phyloP scores from a whole-genome alignment of 2,113 vertebrate species.

The Ptilonorhynchus violaceus region DNA sequence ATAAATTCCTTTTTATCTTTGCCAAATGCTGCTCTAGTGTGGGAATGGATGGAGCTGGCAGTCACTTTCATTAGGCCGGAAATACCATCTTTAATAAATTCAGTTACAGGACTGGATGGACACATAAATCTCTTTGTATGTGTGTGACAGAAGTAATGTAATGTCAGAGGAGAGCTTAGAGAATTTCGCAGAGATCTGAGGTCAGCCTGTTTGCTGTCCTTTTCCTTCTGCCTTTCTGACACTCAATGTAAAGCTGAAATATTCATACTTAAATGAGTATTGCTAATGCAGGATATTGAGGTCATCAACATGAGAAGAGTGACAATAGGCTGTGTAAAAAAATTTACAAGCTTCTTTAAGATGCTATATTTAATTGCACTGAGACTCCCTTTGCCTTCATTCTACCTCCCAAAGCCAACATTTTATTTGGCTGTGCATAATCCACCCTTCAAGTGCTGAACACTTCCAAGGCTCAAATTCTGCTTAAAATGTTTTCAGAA shows the following conservation, averaged over 20 bases:
- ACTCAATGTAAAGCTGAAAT: conserved; percentile 42
- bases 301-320: background rate
- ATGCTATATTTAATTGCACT: conserved; percentile 33
- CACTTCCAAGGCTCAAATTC: background rate
- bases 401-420: background rate
- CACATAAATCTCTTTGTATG: conserved; percentile 33
- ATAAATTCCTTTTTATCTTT: conserved; percentile 46
- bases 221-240: conserved; percentile 43
- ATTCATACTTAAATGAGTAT: conserved; percentile 31
- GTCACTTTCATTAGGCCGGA: conserved; percentile 29
- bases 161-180: conserved; percentile 10
- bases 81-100: conserved; percentile 53
- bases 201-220: conserved; percentile 19
- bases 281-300: conserved; percentile 57
- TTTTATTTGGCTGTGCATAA: background rate
- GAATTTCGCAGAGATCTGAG: conserved; percentile 44
- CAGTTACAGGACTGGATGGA: background rate
- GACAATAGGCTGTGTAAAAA: conserved; percentile 24
- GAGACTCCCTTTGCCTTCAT: conserved; percentile 20
- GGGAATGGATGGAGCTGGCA: conserved; percentile 17
- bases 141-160: background rate
- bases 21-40: conserved; percentile 42
- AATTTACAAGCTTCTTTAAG: conserved; percentile 6
- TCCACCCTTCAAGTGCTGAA: background rate
- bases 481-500: background rate